Conservation (phyloP, 2,113 vertebrate genomes). For the Sclerurus mexicanus region DNA sequence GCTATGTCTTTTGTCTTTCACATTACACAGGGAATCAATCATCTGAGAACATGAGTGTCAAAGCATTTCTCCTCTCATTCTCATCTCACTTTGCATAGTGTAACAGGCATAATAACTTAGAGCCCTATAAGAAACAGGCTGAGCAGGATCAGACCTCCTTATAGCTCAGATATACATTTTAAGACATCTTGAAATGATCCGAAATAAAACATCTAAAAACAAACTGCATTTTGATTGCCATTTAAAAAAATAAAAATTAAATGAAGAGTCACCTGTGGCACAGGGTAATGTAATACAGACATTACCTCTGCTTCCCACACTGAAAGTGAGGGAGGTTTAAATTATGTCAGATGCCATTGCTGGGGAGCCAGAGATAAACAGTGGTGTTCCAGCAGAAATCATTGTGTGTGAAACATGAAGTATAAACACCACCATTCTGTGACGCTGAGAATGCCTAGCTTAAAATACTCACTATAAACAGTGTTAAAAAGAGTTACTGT, state of each 20-base stretch:
- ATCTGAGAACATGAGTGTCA: not conserved
- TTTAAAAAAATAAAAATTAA: not conserved
- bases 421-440: slow-evolving; percentile 32
- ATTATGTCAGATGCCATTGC: not conserved
- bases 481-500: not conserved
- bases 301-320: not conserved
- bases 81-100: not conserved
- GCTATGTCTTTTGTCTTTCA: not conserved
- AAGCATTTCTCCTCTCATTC: not conserved
- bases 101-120: not conserved
- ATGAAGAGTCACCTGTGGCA: not conserved
- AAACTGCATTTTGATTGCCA: not conserved
- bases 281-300: not conserved
- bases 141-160: not conserved
- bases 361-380: slow-evolving; percentile 7
- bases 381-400: not conserved
- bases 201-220: not conserved
- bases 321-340: not conserved
- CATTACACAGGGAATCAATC: not conserved
- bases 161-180: not conserved
- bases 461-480: not conserved
- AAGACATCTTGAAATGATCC: not conserved
- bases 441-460: not conserved
- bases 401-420: not conserved
- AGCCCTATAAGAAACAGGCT: not conserved